A percentile compares a stretch with the other conserved stretches of the same genome.
Evolutionary conservation across 2,797 vertebrate genomes (phyloP).

Genomic region (Sandelia bainsii): DNA sequence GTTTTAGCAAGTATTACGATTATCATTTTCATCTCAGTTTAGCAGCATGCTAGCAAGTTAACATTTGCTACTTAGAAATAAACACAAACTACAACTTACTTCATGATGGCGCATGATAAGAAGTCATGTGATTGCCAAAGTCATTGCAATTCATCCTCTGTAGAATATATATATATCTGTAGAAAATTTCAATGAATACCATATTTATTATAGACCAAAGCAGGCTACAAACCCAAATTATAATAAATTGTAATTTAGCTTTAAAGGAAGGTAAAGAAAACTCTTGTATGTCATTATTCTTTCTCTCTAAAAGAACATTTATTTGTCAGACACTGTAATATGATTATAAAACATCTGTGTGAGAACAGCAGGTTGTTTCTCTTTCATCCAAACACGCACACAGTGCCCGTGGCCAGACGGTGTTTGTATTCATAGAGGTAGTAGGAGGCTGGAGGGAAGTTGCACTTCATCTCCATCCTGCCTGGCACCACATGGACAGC

Average conservation of each 20-base stretch:
- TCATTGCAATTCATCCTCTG: neutral
- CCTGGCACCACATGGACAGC: conserved; percentile 82
- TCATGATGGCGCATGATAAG: neutral
- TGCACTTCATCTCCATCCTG: conserved; percentile 81
- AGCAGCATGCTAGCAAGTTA: neutral
- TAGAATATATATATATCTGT: neutral
- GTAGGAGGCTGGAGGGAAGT: conserved; percentile 80
- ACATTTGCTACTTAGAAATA: neutral
- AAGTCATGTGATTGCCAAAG: neutral
- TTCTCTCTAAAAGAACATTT: conserved; percentile 53
- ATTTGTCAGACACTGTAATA: conserved; percentile 47
- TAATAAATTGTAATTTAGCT: conserved; percentile 13
- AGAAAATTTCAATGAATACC: neutral
- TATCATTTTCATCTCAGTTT: neutral
- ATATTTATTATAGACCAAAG: neutral
- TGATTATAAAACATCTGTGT: conserved; percentile 37
- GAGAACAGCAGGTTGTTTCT: conserved; percentile 27
- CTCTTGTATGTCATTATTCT: neutral
- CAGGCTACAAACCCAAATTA: neutral
- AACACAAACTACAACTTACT: neutral
- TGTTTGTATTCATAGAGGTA: conserved; percentile 85
- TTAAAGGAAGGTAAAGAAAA: conserved; percentile 1
- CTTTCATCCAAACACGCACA: conserved; percentile 80
- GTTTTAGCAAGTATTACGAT: too few species aligned
- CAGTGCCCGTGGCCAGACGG: conserved; percentile 81